Evolutionary conservation across 2,888 invertebrate species (phyloP).

Genomic region (Andrena minutula): DNA sequence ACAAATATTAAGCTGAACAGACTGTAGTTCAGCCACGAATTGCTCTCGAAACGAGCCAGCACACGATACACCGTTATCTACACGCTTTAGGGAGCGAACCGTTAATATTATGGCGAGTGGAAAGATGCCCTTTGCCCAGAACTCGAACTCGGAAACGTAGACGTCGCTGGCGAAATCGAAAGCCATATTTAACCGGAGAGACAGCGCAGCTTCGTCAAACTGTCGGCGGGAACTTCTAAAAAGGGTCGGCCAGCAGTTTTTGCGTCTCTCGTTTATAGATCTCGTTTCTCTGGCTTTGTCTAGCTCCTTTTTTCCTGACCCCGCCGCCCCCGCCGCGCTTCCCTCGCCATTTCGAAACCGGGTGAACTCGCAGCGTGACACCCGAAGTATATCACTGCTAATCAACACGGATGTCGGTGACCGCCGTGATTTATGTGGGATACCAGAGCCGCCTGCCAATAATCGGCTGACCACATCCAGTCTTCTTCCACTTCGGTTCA

Average conservation of each 20-base stretch:
- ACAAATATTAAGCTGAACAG: too few species aligned
- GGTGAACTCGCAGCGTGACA: conserved; percentile 66
- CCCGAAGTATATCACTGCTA: conserved; percentile 73
- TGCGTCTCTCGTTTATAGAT: conserved; percentile 48
- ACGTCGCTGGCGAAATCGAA: conserved; percentile 30
- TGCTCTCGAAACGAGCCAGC: background rate
- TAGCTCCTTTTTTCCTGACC: conserved; percentile 13
- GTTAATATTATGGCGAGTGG: conserved; percentile 1
- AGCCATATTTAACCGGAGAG: conserved; percentile 42
- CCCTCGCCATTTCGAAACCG: conserved; percentile 34
- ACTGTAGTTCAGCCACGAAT: too few species aligned
- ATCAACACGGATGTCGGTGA: conserved; percentile 73
- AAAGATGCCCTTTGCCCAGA: background rate
- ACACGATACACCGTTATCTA: conserved; percentile 31
- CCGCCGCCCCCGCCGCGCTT: background rate
- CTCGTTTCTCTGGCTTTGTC: conserved; percentile 46
- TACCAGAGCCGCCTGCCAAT: conserved; percentile 70
- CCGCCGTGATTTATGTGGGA: conserved; percentile 73
- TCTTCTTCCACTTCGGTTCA: conserved; percentile 28
- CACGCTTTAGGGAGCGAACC: background rate
- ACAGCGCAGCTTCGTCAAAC: conserved; percentile 35
- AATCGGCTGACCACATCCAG: conserved; percentile 55
- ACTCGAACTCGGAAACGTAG: conserved; percentile 1
- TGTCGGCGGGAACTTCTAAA: conserved; percentile 38
- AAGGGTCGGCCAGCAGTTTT: conserved; percentile 40